phyloP scores from a whole-genome alignment of 2,113 vertebrate genomes.

The Alethe diademata region DNA sequence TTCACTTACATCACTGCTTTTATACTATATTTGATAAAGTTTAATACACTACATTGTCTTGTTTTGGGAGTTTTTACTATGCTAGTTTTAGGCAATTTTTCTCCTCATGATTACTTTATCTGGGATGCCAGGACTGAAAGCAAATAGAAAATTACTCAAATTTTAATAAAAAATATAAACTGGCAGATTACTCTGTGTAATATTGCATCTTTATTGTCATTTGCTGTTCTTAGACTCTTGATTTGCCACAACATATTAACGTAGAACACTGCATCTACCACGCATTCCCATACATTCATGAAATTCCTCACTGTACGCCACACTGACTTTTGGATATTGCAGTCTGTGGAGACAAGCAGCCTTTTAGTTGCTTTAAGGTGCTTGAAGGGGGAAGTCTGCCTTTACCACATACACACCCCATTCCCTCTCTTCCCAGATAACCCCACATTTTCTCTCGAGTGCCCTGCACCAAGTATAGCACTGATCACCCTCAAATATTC shows the following conservation, averaged over 20 bases:
- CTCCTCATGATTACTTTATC: neutral
- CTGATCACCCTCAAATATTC: neutral
- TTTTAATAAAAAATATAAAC: neutral
- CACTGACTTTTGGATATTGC: neutral
- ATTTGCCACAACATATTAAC: neutral
- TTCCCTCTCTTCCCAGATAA: neutral
- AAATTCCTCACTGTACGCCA: neutral
- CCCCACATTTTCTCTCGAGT: neutral
- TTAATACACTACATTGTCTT: neutral
- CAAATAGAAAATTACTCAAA: neutral
- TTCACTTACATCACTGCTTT: neutral
- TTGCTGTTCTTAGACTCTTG: neutral
- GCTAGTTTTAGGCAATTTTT: neutral
- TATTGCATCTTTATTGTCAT: neutral
- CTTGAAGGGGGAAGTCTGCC: neutral
- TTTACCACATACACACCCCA: neutral
- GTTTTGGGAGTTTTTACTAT: neutral
- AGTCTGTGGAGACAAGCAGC: fast-evolving
- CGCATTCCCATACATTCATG: neutral
- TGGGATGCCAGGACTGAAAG: neutral
- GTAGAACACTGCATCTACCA: neutral
- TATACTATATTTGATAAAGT: neutral
- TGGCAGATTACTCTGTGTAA: neutral
- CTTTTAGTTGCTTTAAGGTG: neutral
- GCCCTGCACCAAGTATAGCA: neutral